Base-by-base conservation (phyloP, 1,140 invertebrate genomes). In the Camponotus pennsylvanicus region DNA sequence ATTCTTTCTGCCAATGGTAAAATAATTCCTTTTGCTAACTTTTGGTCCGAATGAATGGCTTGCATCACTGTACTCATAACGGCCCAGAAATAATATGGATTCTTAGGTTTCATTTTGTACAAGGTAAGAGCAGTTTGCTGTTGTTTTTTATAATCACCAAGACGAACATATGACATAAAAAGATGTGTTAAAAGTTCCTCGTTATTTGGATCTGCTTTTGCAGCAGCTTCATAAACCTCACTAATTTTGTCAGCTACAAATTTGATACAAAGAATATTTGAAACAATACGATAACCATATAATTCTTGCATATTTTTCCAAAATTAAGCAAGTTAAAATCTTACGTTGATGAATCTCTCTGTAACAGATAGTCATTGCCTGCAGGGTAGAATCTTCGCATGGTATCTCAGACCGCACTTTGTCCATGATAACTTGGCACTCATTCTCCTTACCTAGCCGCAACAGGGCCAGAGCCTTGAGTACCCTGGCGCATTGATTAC, bases 1-100 rank as follows among this genome's bases (percentile, higher is more conserved):
- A 98, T 97, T 92, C 97, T 95, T 92, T 97, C 98, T n/a, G 98
- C 98, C 69, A 99, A 95, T 18, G 97, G 97, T 55, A 99, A 96
- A 40, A 94, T 94, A 49, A 95, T 88, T 88, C 89, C 90, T 88
- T 94, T 94, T 1, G 95, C 94, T 77, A 95, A 78, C 57, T 95
- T 94, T 3, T 93, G 92, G 32, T 95, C 93, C 5, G 93, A 92
- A 78, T 93, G 92, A 84, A 93, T 91, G 85, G 98, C 98, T 96
- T 99, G 98, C 96, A 99, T 97, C 21, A 99, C 97, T 92, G 99
- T 97, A 94, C 98, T 99, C 97, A 99, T 99, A 18, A 99, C 97
- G 80, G 98, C 98, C 99, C 99, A 99, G 94, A 99, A 99, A 93
- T 99, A 99, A 94, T 99, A 99, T 0, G 98, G 98, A 94, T 98